Conservation (phyloP, 2,888 invertebrate genomes). For the Theretra japonica region DNA sequence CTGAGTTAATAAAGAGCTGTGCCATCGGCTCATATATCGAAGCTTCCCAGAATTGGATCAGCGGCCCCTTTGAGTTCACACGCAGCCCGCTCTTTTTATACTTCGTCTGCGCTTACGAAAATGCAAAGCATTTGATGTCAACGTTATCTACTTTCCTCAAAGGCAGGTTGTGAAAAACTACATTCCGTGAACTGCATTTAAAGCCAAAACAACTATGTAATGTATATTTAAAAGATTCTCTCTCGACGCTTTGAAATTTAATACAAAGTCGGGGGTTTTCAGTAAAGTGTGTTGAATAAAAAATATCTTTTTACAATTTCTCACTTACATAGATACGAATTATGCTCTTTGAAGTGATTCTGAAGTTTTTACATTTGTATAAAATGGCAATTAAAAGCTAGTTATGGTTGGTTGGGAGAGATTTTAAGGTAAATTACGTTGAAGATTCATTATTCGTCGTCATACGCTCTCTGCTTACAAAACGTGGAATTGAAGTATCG, state of each 20-base stretch:
- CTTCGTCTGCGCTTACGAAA: conserved; percentile 37
- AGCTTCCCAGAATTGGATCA: conserved; percentile 3
- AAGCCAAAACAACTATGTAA: conserved; percentile 39
- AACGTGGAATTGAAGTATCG: background rate
- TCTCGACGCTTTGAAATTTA: conserved; percentile 32
- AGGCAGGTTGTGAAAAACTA: conserved; percentile 21
- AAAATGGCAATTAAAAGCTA: background rate
- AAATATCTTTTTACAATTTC: background rate
- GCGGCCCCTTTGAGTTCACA: background rate
- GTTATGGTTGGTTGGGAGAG: background rate
- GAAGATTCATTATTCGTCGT: background rate
- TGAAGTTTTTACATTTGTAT: background rate
- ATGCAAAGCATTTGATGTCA: conserved; percentile 19
- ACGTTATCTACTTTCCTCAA: conserved; percentile 25
- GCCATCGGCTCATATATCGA: background rate
- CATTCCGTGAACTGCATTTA: conserved; percentile 40
- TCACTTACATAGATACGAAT: conserved; percentile 5
- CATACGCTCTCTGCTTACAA: background rate
- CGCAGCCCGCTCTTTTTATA: conserved; percentile 38
- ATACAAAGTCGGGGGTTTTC: conserved; percentile 8
- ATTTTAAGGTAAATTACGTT: background rate
- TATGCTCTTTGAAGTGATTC: background rate
- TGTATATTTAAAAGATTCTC: conserved; percentile 41
- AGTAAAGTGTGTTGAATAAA: conserved; percentile 8
- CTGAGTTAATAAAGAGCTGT: background rate